Evolutionary conservation across 37 sponge, comb jelly and placozoan genomes (phyloP).

Genomic region (Mnemiopsis leidyi): DNA sequence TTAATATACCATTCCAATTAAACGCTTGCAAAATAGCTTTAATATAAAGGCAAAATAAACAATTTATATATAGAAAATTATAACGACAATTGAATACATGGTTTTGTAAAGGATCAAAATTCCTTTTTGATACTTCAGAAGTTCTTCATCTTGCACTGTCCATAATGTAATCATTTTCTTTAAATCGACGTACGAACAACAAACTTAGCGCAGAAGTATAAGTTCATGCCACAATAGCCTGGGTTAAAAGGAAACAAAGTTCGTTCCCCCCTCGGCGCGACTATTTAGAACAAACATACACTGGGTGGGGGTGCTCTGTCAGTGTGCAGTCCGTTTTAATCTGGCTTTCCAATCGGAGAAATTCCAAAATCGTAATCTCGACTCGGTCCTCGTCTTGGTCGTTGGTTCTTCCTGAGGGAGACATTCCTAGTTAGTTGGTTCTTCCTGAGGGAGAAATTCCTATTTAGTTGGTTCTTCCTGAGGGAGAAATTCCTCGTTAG

Average conservation of each 20-base stretch:
- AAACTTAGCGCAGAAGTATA: not conserved
- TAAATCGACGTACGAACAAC: not conserved
- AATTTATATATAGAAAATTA: not conserved
- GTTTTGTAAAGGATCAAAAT: not conserved
- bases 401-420: conserved; percentile 19
- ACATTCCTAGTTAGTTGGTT: too few relatives aligned
- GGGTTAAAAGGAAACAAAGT: not conserved
- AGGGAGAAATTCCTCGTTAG: too few relatives aligned
- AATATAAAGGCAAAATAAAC: not conserved
- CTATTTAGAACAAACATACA: not conserved
- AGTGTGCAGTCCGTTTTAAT: conserved; percentile 30
- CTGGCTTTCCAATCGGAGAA: conserved; percentile 9
- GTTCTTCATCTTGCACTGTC: not conserved
- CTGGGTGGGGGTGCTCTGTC: not conserved
- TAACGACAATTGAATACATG: not conserved
- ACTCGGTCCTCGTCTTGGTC: conserved; percentile 30
- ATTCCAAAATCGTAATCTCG: conserved; percentile 7
- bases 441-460: too few relatives aligned
- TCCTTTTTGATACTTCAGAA: not conserved
- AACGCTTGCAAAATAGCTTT: not conserved
- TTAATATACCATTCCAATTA: not conserved
- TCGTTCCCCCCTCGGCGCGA: not conserved
- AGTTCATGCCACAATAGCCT: not conserved
- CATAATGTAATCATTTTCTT: not conserved
- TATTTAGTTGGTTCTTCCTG: too few relatives aligned